Percentiles rank a stretch among this genome's conserved stretches.
Conservation (phyloP, 2,113 vertebrate genomes). For the Scalopus aquaticus region DNA sequence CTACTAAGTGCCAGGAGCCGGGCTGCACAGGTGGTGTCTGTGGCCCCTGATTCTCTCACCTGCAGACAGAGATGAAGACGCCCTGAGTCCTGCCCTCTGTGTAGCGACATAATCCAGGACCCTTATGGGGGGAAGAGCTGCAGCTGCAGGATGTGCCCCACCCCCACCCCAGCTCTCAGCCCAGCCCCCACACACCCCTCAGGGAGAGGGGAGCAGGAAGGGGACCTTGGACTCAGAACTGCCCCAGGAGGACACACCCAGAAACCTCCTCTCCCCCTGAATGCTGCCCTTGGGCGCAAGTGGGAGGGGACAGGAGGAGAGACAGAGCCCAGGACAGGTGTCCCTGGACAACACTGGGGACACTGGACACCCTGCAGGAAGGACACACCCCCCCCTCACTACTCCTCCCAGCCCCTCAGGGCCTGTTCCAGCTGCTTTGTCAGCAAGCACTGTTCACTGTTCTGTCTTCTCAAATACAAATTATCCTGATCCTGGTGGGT, state of each 20-base stretch:
- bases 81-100: not conserved
- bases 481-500: not conserved
- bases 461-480: not conserved
- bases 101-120: not conserved
- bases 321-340: not conserved
- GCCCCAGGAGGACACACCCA: accelerated
- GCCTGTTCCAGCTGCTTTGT: not conserved
- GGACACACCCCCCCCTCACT: not conserved
- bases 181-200: not conserved
- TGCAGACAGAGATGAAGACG: not conserved
- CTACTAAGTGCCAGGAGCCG: not conserved
- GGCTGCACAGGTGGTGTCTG: not conserved
- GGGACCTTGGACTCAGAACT: not conserved
- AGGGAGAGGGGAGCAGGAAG: not conserved
- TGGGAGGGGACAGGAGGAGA: too few relatives aligned
- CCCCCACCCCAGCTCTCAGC: not conserved
- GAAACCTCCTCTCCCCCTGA: not conserved
- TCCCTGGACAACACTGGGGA: not conserved
- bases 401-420: not conserved
- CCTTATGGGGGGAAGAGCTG: too few relatives aligned
- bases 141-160: not conserved
- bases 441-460: not conserved
- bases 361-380: not conserved
- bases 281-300: not conserved
- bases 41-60: not conserved